These are phyloP conservation scores for Actias luna DNA, from an alignment of 2,888 invertebrate species.

Conservation along the genomic window DNA sequence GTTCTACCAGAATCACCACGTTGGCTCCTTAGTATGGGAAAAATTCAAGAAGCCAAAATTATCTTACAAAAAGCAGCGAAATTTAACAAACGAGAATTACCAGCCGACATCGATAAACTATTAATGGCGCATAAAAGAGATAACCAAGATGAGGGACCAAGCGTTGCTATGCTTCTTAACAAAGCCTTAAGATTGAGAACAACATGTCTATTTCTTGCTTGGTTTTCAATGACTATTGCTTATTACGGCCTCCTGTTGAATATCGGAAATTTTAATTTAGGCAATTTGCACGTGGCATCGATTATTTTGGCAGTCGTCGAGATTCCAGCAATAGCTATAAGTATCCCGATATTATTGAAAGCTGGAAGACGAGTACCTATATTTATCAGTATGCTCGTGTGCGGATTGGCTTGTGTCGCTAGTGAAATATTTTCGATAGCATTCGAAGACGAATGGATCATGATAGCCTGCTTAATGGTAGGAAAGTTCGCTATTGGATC, in stretches of 20 bases:
- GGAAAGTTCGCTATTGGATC: conserved; percentile 91
- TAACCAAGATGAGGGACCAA: conserved; percentile 70
- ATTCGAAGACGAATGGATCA: conserved; percentile 83
- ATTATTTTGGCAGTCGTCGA: conserved; percentile 89
- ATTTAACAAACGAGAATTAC: conserved; percentile 84
- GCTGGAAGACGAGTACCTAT: conserved; percentile 88
- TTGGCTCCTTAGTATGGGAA: conserved; percentile 88
- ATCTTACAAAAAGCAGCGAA: conserved; percentile 85
- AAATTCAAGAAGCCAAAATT: conserved; percentile 85
- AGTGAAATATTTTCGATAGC: conserved; percentile 80
- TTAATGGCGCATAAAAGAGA: conserved; percentile 78
- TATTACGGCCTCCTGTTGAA: conserved; percentile 90
- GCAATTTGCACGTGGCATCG: conserved; percentile 88
- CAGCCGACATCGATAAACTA: conserved; percentile 86
- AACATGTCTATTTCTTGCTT: conserved; percentile 86
- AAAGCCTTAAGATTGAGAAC: conserved; percentile 86
- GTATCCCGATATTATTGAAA: conserved; percentile 88
- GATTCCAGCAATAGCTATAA: conserved; percentile 88
- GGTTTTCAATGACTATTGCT: conserved; percentile 89
- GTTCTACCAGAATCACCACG: conserved; percentile 90
- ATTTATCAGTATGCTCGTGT: conserved; percentile 84
- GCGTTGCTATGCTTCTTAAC: conserved; percentile 85
- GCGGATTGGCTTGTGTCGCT: conserved; percentile 87
- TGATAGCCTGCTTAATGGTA: conserved; percentile 88
- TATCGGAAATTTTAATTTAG: conserved; percentile 86